Evolutionary conservation across 30 jellyfish, hydroid and myxozoan genomes (phyloP).

Genomic region (Turritopsis rubra): DNA sequence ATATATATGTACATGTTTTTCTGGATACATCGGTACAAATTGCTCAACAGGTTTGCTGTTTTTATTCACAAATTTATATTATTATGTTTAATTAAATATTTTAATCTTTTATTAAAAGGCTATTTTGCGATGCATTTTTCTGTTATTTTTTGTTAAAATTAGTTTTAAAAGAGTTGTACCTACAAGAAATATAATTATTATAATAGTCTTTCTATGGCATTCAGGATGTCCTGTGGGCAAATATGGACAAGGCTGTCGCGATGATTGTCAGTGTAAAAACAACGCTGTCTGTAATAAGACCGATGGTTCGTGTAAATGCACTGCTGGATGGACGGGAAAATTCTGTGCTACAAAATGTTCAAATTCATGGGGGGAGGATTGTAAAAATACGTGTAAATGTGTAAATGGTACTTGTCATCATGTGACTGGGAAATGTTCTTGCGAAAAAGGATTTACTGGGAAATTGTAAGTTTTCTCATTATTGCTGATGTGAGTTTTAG

Average conservation of each 20-base stretch:
- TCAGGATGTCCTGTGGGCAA: conserved; percentile 42
- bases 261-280: conserved; percentile 48
- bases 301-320: conserved; percentile 59
- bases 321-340: conserved; percentile 52
- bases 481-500: background rate
- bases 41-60: background rate
- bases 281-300: conserved; percentile 55
- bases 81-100: too few relatives aligned
- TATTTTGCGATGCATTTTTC: too few relatives aligned
- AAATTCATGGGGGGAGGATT: conserved; percentile 32
- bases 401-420: conserved; percentile 37
- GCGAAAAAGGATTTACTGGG: conserved; percentile 27
- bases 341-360: conserved; percentile 34
- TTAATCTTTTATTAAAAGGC: background rate
- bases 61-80: background rate
- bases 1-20: background rate
- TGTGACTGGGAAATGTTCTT: conserved; percentile 43
- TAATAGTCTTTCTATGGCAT: background rate
- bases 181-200: background rate
- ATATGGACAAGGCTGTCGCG: conserved; percentile 48
- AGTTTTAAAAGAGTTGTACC: background rate
- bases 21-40: background rate
- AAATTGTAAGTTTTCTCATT: background rate
- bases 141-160: too few relatives aligned
- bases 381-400: conserved; percentile 39